Conservation (phyloP, 1,140 invertebrate species). For the Drosophila varians region DNA sequence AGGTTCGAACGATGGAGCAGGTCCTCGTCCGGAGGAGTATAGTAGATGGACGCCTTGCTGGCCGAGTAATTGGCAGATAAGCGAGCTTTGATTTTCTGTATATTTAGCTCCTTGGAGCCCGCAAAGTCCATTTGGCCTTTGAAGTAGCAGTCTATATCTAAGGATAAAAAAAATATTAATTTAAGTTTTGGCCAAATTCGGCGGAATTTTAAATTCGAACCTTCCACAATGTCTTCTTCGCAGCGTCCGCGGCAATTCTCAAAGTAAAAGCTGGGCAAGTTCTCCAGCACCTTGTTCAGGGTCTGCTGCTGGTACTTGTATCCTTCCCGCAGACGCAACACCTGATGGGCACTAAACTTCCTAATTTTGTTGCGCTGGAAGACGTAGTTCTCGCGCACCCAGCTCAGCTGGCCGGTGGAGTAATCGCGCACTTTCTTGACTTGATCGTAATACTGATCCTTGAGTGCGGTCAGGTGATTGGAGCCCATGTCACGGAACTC, state of each 20-base stretch:
- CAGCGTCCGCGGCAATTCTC: slow-evolving; percentile 96
- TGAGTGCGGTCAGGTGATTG: slow-evolving; percentile 91
- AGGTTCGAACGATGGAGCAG: slow-evolving; percentile 49
- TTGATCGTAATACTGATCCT: slow-evolving; percentile 96
- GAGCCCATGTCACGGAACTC: slow-evolving; percentile 96
- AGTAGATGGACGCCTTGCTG: slow-evolving; percentile 90
- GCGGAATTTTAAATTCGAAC: too few relatives aligned
- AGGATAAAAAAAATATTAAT: not conserved
- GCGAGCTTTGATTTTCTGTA: slow-evolving; percentile 73
- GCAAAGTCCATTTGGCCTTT: slow-evolving; percentile 86
- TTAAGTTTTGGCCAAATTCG: too few relatives aligned
- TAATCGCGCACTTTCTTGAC: slow-evolving; percentile 94
- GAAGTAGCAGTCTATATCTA: slow-evolving; percentile 85
- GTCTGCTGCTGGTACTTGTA: slow-evolving; percentile 98
- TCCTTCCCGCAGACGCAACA: slow-evolving; percentile 93
- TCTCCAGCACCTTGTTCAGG: slow-evolving; percentile 96
- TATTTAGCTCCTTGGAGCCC: slow-evolving; percentile 63
- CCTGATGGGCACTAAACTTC: slow-evolving; percentile 96
- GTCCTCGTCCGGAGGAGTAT: slow-evolving; percentile 89
- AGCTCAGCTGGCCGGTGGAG: slow-evolving; percentile 94
- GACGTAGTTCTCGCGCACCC: slow-evolving; percentile 97
- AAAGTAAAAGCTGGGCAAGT: slow-evolving; percentile 95
- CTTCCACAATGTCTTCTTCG: slow-evolving; percentile 87
- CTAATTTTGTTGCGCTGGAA: slow-evolving; percentile 96
- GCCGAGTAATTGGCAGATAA: slow-evolving; percentile 84